Evolutionary conservation across 2,797 vertebrate species (phyloP), one percentile per base, ranked within the genome.

Genomic region (Dipus sagitta): DNA sequence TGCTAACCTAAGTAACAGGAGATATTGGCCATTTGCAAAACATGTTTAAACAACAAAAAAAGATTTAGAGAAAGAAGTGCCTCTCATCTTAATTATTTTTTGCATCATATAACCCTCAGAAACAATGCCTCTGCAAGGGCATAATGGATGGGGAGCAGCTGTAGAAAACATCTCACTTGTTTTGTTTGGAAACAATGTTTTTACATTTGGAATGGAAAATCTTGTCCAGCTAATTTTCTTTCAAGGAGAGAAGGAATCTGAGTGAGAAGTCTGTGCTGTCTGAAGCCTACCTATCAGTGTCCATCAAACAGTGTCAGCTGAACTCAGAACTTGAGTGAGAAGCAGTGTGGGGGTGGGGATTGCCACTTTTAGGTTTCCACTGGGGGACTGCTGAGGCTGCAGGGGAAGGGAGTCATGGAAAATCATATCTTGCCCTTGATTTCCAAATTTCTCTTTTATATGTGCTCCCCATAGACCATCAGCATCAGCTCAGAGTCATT

Each of bases 21-120:
- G 95, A 94, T 93, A 94, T 94, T 96, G 94, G 78, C 94, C 94
- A 95, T 97, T 97, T 97, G 82, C 92, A 96, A 97, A 96, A 97
- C 95, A 96, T 92, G 86, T 96, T 97, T 97, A 94, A 96, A 95
- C 89, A 94, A 64, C 13, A 64, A 64, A 87, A 95, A 95, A 96
- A 95, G 92, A 96, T 95, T 92, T 92, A 87, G 32, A 95, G 84
- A 97, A 93, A 97, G 96, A 95, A 97, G 91, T 95, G 94, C 78
- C 67, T 96, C 92, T 96, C 42, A 0, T 97, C 95, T 97, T 96
- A 97, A 98, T 97, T 97, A 94, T 97, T 97, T 97, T 94, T 94
- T 96, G 77, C 86, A 96, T 94, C 85, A 94, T 86, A 67, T 81
- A 93, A 95, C 95, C 92, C 92, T 90, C 64, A 84, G 5, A 32